Evolutionary conservation across 1,140 invertebrate species (phyloP), one percentile per base, ranked within the genome.

Genomic region (Drosophila rufa): DNA sequence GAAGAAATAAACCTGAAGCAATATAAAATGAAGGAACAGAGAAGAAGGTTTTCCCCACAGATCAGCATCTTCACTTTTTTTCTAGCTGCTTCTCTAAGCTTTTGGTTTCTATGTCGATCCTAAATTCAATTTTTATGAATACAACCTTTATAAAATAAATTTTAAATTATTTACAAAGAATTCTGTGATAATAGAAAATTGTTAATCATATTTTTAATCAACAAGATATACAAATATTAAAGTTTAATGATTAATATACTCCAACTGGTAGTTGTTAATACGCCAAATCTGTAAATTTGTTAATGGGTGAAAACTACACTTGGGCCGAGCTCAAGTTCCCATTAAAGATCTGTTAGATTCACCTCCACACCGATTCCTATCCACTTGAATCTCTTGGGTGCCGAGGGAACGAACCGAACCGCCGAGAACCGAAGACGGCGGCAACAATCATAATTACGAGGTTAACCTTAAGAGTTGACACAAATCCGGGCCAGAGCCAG

Each of bases 381-480:
- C 58, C 27, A 53, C 38, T 73, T 38, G 15, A 22, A 59, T 59
- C 53, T 55, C 33, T 40, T 9, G 51, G 22, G 6, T 15, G 36
- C 14, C 43, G 33, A 43, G 19, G 45, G 46, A 59, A 59, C 22
- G 46, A 51, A 59, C 22, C n/a, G 14, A 59, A 59, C 22, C n/a
- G 14, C 9, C 40, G 9, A 82, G 80, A 82, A 82, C 61, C 15
- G 59, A 80, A 46, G 40, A 14, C 36, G 19, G 67, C 70, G 55
- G 74, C 64, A 81, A 69, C 78, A 84, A 79, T 84, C 84, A 89
- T 89, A 89, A 89, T 89, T 89, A 85, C 85, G 83, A 85, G 70
- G 85, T 90, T 89, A 90, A 89, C 85, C 86, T 89, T 89, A 89
- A 89, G 86, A 90, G 81, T 91, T 74, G 85, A 90, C 85, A 91